Base-by-base conservation (phyloP, 2,797 vertebrate genomes). In the Artibeus jamaicensis region DNA sequence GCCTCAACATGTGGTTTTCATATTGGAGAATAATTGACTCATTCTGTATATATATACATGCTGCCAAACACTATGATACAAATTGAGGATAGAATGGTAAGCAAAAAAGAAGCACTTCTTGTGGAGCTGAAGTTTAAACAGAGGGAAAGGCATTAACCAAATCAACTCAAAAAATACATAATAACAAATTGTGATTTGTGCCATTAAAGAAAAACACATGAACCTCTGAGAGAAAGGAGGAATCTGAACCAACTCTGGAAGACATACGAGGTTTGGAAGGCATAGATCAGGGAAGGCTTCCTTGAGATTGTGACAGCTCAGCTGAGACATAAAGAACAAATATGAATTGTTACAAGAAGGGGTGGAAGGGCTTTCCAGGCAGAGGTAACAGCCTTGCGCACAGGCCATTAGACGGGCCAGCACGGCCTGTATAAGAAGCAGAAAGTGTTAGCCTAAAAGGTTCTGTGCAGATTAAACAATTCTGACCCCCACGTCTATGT, bases 1-100 rank as follows among this genome's bases (percentile, higher is more conserved):
- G 76, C 73, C 76, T 82, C 48, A 68, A 88, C 83, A 89, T 90
- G 48, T 89, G 79, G 50, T 95, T 97, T 96, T 89, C 89, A 89
- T 82, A 91, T 34, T 96, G 78, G 68, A 93, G 96, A 96, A 93
- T 22, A 79, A 83, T 42, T 32, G 76, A 53, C 18, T 95, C 84
- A 85, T 87, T 93, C 67, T 93, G 42, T 39, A 6, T 65, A 6
- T 32, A 5, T 62, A n/a, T 12, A 81, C 14, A 46, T 6, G 71
- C 57, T 59, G 82, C 46, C 91, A 95, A 94, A 96, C n/a, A 50
- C 42, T 24, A 16, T 90, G 68, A 78, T 85, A 85, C 21, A 73
- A 53, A 50, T 1, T 71, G 59, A 97, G 42, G 39, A 77, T 71
- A 74, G 74, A 96, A 86, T 50, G 48, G 78, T 84, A 74, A 71